A percentile compares a stretch with the other conserved stretches of the same genome.
Conservation (phyloP, 2,888 invertebrate species). For the Eupeodes latifasciatus region DNA sequence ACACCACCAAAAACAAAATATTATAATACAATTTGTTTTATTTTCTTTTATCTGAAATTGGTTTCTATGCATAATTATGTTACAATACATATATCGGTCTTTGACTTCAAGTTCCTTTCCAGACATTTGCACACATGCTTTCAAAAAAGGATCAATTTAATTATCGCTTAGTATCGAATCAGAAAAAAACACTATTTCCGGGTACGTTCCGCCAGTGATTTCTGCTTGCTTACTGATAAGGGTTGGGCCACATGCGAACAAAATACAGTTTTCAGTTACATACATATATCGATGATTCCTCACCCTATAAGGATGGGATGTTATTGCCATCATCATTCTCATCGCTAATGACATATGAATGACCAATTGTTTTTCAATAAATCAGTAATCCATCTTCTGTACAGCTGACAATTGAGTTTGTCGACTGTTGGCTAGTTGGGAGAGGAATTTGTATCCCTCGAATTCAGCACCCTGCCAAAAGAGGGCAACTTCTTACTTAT, state of each 20-base stretch:
- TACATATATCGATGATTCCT: constrained; percentile 9
- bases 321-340: constrained; percentile 57
- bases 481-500: constrained; percentile 49
- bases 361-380: constrained; percentile 84
- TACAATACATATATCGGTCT: not conserved
- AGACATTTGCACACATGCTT: not conserved
- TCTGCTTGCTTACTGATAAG: constrained; percentile 69
- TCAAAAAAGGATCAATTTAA: constrained; percentile 54
- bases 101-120: not conserved
- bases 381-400: constrained; percentile 82
- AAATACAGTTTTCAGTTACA: constrained; percentile 44
- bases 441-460: constrained; percentile 38
- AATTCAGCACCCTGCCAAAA: constrained; percentile 16
- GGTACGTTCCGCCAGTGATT: constrained; percentile 54
- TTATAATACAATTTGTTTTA: no score
- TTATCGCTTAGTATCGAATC: constrained; percentile 70
- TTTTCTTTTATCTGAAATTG: no score
- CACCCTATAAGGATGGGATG: constrained; percentile 6
- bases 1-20: no score
- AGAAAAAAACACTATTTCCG: constrained; percentile 60
- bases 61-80: no score
- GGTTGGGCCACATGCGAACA: constrained; percentile 63
- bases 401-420: constrained; percentile 77
- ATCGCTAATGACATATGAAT: constrained; percentile 79
- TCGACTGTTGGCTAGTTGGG: constrained; percentile 18